A percentile compares a stretch with the other conserved stretches of the same genome.
Evolutionary conservation across 1,140 invertebrate genomes (phyloP).

Genomic region (Harpegnathos saltator): DNA sequence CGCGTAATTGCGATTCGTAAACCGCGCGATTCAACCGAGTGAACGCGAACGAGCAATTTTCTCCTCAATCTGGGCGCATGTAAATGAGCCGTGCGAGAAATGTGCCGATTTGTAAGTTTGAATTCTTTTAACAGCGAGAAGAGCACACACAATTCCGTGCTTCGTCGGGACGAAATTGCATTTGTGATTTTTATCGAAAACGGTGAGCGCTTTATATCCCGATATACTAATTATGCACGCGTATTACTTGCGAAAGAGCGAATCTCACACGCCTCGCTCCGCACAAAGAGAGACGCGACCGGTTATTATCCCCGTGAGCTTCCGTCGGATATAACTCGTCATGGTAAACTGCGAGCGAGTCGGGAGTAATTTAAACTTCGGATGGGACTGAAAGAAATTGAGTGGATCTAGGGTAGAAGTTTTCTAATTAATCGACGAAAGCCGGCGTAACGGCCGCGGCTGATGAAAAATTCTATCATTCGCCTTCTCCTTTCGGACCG

Average conservation of each 20-base stretch:
- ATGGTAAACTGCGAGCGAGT: constrained; percentile 25
- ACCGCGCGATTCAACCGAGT: neutral
- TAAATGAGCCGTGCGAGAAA: neutral
- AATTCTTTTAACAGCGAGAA: neutral
- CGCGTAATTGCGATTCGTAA: constrained; percentile 18
- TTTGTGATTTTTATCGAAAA: neutral
- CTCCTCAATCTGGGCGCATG: neutral
- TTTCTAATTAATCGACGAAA: constrained; percentile 74
- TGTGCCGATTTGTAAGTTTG: neutral
- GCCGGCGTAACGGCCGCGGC: constrained; percentile 19
- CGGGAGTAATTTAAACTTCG: constrained; percentile 68
- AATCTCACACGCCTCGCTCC: neutral
- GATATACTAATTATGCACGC: neutral
- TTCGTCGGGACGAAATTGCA: too few species aligned
- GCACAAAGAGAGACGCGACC: neutral
- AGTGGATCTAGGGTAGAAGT: constrained; percentile 61
- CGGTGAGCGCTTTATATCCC: neutral
- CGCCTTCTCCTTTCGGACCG: constrained; percentile 27
- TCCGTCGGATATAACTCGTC: constrained; percentile 23
- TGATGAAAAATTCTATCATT: constrained; percentile 72
- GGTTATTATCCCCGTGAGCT: constrained; percentile 21
- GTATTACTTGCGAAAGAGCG: neutral
- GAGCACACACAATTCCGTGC: neutral
- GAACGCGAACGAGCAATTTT: neutral
- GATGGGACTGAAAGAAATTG: constrained; percentile 44